phyloP scores from a whole-genome alignment of 2,113 vertebrate species.

The Tamias sibiricus region DNA sequence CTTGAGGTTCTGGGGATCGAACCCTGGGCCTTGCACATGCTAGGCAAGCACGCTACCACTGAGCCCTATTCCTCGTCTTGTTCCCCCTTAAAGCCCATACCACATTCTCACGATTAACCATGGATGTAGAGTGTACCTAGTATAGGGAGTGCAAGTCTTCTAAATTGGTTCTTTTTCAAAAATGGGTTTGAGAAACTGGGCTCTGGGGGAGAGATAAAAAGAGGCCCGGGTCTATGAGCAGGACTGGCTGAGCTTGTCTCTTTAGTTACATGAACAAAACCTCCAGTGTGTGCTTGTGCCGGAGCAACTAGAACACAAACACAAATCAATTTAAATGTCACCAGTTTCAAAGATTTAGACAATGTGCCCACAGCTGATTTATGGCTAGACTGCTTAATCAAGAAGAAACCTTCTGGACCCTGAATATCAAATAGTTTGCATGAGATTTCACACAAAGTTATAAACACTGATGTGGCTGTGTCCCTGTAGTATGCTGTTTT shows the following conservation, averaged over 20 bases:
- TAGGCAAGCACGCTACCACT: neutral
- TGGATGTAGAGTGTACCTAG: neutral
- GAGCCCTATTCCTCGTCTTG: neutral
- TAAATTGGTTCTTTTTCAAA: neutral
- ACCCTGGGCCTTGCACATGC: neutral
- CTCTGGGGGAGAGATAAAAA: neutral
- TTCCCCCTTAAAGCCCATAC: neutral
- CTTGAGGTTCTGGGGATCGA: neutral
- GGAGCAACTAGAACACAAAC: neutral
- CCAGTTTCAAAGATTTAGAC: neutral
- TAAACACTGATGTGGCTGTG: no score
- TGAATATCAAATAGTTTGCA: neutral
- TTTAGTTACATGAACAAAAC: neutral
- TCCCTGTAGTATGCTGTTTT: no score
- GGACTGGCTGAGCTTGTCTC: neutral
- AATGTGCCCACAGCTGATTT: neutral
- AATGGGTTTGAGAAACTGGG: neutral
- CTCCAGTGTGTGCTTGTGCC: neutral
- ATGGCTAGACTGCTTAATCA: neutral
- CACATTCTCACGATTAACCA: neutral
- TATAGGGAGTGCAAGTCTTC: neutral
- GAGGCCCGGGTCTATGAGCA: neutral
- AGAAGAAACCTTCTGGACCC: neutral
- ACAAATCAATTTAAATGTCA: neutral
- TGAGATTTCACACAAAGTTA: neutral